phyloP scores from a whole-genome alignment of 1,140 invertebrate genomes.

The Drosophila bocqueti region DNA sequence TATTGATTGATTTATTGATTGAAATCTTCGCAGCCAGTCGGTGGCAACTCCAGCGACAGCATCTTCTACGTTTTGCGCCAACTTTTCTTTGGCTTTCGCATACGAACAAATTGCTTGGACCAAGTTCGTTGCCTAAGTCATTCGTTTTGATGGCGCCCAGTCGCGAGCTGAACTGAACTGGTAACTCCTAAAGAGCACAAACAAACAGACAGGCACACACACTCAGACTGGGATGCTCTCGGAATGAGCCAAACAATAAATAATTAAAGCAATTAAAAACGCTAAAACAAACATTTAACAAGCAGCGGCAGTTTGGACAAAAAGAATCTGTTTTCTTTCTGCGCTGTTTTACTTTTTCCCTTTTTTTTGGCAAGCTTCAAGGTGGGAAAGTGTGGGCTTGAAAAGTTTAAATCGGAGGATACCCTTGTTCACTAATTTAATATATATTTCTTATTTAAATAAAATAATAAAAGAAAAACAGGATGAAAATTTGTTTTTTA shows the following conservation, averaged over 20 bases:
- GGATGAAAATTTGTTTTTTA: no score
- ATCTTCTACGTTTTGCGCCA: constrained; percentile 38
- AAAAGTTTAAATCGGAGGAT: neutral
- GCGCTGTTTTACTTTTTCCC: neutral
- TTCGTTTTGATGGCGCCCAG: constrained; percentile 72
- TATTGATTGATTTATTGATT: constrained; percentile 83
- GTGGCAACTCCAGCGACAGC: constrained; percentile 33
- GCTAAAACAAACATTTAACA: constrained; percentile 84
- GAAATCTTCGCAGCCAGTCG: constrained; percentile 69
- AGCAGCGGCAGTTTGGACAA: constrained; percentile 69
- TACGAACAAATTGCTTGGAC: constrained; percentile 41
- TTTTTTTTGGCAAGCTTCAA: constrained; percentile 33
- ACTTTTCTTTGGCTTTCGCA: constrained; percentile 43
- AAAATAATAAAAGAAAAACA: neutral
- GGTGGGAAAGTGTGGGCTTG: constrained; percentile 2
- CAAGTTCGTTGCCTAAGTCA: constrained; percentile 80
- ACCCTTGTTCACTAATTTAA: constrained; percentile 16
- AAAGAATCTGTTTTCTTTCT: constrained; percentile 50
- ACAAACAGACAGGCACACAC: constrained; percentile 8
- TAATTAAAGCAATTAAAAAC: constrained; percentile 84
- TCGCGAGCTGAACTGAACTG: constrained; percentile 52
- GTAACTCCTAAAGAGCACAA: constrained; percentile 36
- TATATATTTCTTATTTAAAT: neutral
- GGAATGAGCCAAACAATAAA: constrained; percentile 73
- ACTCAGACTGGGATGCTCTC: constrained; percentile 6